Evolutionary conservation across 2,888 invertebrate genomes (phyloP), one percentile per base, ranked within the genome.

Genomic region (Bugula neritina): DNA sequence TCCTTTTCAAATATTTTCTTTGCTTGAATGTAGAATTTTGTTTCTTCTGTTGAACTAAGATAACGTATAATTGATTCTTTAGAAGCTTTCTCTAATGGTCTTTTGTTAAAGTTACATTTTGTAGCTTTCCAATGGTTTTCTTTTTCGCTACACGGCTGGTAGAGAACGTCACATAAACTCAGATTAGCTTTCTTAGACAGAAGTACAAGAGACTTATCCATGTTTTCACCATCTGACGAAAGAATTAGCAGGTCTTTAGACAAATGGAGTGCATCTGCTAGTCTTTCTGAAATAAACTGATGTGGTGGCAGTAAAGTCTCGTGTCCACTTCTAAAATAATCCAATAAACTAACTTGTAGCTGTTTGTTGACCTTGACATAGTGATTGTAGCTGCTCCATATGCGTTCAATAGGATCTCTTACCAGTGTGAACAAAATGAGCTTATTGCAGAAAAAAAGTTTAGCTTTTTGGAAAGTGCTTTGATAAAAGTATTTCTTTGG

Each of bases 371-470:
- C 52, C n/a, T 34, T 5, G 3, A 25, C 3, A n/a, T 63, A 63
- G n/a, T 63, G 63, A 31, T 63, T 63, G 63, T 63, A 63, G n/a
- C 25, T 31, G 31, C 63, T 63, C 63, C 63, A 63, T 31, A 63
- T 21, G 13, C 63, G 21, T 31, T 63, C 63, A 31, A 63, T 13
- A 13, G 63, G 63, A 34, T 63, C 34, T 5, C 63, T 21, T 31
- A 63, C 34, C 13, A 63, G 31, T 31, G 31, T 63, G 31, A 63
- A 63, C 31, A 31, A 13, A 5, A 63, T 25, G 3, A 31, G 63
- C 13, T 63, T 27, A n/a, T 63, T 31, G 27, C 63, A 63, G 27
- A 63, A 63, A 31, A 31, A 13, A 17, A 21, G 10, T 2, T 63
- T 10, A 63, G 31, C 31, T 25, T 31, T 27, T 13, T 63, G 25